Base-by-base conservation (phyloP, 2,888 invertebrate genomes). In the Anthophora plumipes region DNA sequence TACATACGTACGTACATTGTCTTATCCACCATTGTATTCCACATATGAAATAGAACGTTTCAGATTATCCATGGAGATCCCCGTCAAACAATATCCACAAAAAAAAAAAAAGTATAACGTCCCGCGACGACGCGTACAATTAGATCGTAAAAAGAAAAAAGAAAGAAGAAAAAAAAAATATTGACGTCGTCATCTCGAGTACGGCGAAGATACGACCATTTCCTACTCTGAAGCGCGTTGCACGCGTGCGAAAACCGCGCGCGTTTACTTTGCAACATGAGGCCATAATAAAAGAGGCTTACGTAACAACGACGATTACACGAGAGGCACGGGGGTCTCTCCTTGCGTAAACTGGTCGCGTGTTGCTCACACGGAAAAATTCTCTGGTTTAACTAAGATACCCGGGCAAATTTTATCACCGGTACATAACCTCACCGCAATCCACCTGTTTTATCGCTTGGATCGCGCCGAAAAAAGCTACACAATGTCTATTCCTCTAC, bases 291-390 rank as follows among this genome's bases (percentile, higher is more conserved):
- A 69, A 82, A 69, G 37, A 37, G 54, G 12, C 43, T 83, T 82
- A 71, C 67, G 63, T 72, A 83, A 83, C 43, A 31, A 46, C 41
- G 12, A 50, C 67, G 68, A 78, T 77, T 78, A 78, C 61, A 64
- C 55, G 74, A 50, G 54, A 67, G 25, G 22, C 59, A 31, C 48
- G 22, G 68, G 25, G 55, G 12, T 12, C 50, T 31, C 31, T 43
- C 66, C 77, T 77, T 74, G 71, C 79, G 82, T 43, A 79, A 83
- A 79, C 25, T 8, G 22, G 8, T 69, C 39, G 59, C 60, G 59
- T 25, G 66, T 57, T 50, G 67, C 11, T 31, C 14, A 22, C 70
- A 55, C 22, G 73, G 67, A 77, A 77, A 82, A 77, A 77, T 74
- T 60, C 59, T 20, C 14, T 50, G 25, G 37, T 50, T 46, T 63